Evolutionary conservation across 2,797 vertebrate genomes (phyloP).

Genomic region (Anableps anableps): DNA sequence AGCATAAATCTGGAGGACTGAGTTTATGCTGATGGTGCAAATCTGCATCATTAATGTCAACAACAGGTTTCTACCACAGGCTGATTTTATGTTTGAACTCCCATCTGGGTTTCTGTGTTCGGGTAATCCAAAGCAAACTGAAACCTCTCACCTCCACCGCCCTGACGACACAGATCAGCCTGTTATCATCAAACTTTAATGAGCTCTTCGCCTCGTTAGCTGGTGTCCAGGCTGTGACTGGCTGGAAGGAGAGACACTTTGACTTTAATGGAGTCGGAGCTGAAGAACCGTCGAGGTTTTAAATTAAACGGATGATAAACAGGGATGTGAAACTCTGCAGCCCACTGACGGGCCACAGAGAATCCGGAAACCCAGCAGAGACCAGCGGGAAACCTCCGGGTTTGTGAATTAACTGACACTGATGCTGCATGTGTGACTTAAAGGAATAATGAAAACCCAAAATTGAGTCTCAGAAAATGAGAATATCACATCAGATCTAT

Average conservation of each 20-base stretch:
- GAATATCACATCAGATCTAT: too few relatives aligned
- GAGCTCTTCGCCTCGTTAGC: constrained; percentile 1
- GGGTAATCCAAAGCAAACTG: not conserved
- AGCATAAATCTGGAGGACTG: not conserved
- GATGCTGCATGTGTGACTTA: too few relatives aligned
- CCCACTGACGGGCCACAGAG: not conserved
- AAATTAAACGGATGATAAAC: not conserved
- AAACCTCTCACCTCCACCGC: not conserved
- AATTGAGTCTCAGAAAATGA: too few relatives aligned
- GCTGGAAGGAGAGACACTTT: not conserved
- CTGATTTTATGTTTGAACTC: not conserved
- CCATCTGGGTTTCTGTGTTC: not conserved
- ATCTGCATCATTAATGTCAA: not conserved
- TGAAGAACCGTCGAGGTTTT: not conserved
- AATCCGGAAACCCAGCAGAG: not conserved
- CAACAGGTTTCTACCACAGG: not conserved
- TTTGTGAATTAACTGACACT: too few relatives aligned
- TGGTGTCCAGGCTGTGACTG: not conserved
- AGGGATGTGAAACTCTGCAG: not conserved
- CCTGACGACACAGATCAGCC: not conserved
- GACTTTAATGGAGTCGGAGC: constrained; percentile 9
- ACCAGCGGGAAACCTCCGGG: not conserved
- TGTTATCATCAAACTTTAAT: constrained; percentile 5
- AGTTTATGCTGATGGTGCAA: not conserved
- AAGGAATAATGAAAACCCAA: too few relatives aligned